phyloP scores from a whole-genome alignment of 1,140 invertebrate species.

The Tetraneura akinire region DNA sequence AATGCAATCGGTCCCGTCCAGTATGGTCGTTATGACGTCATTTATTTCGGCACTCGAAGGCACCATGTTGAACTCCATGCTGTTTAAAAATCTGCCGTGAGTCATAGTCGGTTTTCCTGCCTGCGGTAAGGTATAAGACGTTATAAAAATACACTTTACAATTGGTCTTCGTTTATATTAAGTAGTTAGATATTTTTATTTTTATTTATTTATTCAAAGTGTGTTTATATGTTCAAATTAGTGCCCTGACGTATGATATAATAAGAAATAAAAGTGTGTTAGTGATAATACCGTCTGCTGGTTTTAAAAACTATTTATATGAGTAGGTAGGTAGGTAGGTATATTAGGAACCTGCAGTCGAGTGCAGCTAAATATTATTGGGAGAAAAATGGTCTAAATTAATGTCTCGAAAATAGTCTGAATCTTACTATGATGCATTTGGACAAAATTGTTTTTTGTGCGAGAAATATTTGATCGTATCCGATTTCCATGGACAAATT shows the following conservation, averaged over 20 bases:
- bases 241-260: too few species aligned
- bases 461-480: neutral
- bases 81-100: neutral
- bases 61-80: neutral
- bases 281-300: too few species aligned
- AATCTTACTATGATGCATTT: conserved; percentile 38
- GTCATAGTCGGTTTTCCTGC: conserved; percentile 1
- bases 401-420: neutral
- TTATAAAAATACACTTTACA: too few species aligned
- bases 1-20: conserved; percentile 27
- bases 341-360: too few species aligned
- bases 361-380: neutral
- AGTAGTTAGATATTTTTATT: too few species aligned
- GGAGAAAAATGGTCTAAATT: neutral
- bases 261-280: too few species aligned
- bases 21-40: conserved; percentile 3
- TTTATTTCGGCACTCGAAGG: conserved; percentile 9
- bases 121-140: neutral
- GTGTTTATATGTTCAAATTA: too few species aligned
- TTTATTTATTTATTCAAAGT: too few species aligned
- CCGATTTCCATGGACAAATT: conserved; percentile 19
- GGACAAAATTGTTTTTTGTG: conserved; percentile 22
- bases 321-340: too few species aligned
- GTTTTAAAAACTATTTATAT: too few species aligned
- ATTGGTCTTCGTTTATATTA: too few species aligned